Percentiles rank a stretch among this genome's conserved stretches.
phyloP scores from a whole-genome alignment of 2,113 vertebrate species.

The Syrmaticus mikado region DNA sequence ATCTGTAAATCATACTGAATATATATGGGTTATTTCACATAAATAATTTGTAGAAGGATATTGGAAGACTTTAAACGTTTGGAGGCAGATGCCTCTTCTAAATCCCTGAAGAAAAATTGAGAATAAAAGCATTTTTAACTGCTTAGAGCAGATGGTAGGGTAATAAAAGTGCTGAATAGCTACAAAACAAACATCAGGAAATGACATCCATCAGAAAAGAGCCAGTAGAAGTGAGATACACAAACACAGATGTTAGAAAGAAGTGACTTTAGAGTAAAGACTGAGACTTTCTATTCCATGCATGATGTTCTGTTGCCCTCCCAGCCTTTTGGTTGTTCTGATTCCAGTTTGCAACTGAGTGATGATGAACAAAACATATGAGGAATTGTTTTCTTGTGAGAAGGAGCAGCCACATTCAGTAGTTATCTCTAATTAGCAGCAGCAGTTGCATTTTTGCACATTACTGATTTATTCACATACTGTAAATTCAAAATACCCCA shows the following conservation, averaged over 20 bases:
- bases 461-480: not conserved
- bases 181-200: not conserved
- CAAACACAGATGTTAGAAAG: not conserved
- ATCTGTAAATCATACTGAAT: not conserved
- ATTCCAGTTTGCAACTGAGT: not conserved
- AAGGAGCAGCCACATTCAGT: fast-evolving
- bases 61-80: constrained; percentile 24
- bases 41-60: not conserved
- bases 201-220: not conserved
- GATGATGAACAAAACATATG: not conserved
- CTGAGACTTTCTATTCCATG: not conserved
- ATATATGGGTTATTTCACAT: not conserved
- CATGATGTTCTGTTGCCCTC: not conserved
- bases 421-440: not conserved
- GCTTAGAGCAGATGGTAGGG: constrained; percentile 32
- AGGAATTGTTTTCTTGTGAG: not conserved
- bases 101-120: constrained; percentile 7
- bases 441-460: not conserved
- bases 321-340: not conserved
- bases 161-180: constrained; percentile 6
- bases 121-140: not conserved
- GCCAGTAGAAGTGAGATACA: not conserved
- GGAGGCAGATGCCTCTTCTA: not conserved
- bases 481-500: not conserved
- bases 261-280: not conserved